phyloP scores from a whole-genome alignment of 2,888 invertebrate genomes.

The Drosophila robusta region DNA sequence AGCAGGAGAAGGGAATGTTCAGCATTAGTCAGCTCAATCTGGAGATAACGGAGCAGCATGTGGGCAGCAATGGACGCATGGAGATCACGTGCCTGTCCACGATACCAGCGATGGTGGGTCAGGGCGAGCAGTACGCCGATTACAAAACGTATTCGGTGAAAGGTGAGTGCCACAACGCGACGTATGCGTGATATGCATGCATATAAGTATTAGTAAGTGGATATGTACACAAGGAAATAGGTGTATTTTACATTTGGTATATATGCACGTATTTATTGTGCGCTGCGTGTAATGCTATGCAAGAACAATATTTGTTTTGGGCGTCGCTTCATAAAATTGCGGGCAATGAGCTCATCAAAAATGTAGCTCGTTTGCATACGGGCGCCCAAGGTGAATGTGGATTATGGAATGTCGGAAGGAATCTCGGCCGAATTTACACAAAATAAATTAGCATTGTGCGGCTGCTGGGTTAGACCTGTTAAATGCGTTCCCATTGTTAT shows the following conservation, averaged over 20 bases:
- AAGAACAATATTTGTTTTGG: slow-evolving; percentile 69
- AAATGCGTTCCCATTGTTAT: slow-evolving; percentile 39
- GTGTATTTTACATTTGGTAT: slow-evolving; percentile 4
- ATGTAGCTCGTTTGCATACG: slow-evolving; percentile 49
- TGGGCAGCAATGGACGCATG: slow-evolving; percentile 89
- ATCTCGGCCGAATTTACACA: slow-evolving; percentile 68
- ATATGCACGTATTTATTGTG: slow-evolving; percentile 39
- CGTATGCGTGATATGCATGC: slow-evolving; percentile 68
- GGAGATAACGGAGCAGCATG: slow-evolving; percentile 90
- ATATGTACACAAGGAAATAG: slow-evolving; percentile 6
- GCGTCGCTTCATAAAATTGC: slow-evolving; percentile 45
- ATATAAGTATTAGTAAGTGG: slow-evolving; percentile 39
- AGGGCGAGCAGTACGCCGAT: slow-evolving; percentile 91
- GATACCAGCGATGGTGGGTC: slow-evolving; percentile 90
- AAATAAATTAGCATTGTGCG: slow-evolving; percentile 71
- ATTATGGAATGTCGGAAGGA: slow-evolving; percentile 63
- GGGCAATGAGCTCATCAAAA: slow-evolving; percentile 76
- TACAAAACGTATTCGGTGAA: slow-evolving; percentile 90
- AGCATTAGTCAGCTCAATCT: slow-evolving; percentile 90
- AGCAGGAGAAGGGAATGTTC: slow-evolving; percentile 82
- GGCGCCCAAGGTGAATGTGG: slow-evolving; percentile 30
- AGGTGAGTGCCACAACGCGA: slow-evolving; percentile 86
- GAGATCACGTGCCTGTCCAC: slow-evolving; percentile 92
- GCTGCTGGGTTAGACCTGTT: slow-evolving; percentile 33
- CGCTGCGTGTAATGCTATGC: slow-evolving; percentile 51